Base-by-base conservation (phyloP, 2,888 invertebrate genomes). In the Hyalella azteca region DNA sequence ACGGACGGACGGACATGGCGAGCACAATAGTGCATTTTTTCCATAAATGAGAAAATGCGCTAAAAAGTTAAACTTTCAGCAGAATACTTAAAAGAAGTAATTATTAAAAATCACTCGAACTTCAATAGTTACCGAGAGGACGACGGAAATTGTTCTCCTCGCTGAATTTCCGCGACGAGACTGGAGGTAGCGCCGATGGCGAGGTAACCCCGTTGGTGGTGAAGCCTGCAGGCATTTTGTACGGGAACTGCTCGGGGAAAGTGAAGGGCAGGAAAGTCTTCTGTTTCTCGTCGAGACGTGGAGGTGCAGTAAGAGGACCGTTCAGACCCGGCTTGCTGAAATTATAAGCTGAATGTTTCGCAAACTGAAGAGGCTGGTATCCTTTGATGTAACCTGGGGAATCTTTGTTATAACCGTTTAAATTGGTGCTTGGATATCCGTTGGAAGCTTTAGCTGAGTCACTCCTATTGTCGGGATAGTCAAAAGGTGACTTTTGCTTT, bases 91-190 rank as follows among this genome's bases (percentile, higher is more conserved):
- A n/a, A n/a, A n/a, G n/a, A n/a, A n/a, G n/a, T n/a, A n/a, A n/a
- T n/a, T n/a, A n/a, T n/a, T n/a, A n/a, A n/a, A n/a, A n/a, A n/a
- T n/a, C n/a, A n/a, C n/a, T n/a, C n/a, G n/a, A n/a, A n/a, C n/a
- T n/a, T n/a, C n/a, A n/a, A n/a, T n/a, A n/a, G 32, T 73, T 50
- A 82, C 81, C 83, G 39, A 83, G 77, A 5, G 83, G 83, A 29
- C 80, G 76, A 22, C 83, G 54, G 66, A 81, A 83, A 15, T 54
- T 75, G 22, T 78, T 77, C 41, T 83, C 83, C 50, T 83, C 83
- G 48, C 83, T 83, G 80, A 81, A 81, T 39, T 81, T 80, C 39
- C 83, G 50, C 32, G 81, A 78, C 29, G 81, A 79, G 29, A 80
- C 78, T 22, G 75, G 66, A 39, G 39, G 66, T 11, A 66, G 29